Conservation (phyloP, 2,888 invertebrate genomes). For the Podabrus alpinus region DNA sequence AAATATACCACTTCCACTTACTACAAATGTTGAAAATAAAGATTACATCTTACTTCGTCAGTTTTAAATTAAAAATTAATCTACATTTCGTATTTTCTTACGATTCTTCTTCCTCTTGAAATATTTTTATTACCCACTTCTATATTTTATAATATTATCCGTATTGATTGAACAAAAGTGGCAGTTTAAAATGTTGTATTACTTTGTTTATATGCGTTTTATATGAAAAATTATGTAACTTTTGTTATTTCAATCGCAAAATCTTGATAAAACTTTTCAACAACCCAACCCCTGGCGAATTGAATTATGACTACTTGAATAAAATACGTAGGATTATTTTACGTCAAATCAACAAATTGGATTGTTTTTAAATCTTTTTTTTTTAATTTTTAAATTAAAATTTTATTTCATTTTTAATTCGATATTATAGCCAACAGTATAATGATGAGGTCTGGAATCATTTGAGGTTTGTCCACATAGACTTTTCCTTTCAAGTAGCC, state of each 20-base stretch:
- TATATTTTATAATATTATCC: background rate
- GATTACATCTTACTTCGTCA: background rate
- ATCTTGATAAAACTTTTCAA: background rate
- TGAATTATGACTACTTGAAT: background rate
- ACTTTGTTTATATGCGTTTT: background rate
- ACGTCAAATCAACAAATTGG: too few relatives aligned
- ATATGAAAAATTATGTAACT: too few relatives aligned
- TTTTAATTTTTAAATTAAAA: too few relatives aligned
- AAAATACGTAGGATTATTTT: too few relatives aligned
- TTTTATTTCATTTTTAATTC: too few relatives aligned
- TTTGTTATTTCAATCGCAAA: background rate
- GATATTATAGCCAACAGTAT: too few relatives aligned
- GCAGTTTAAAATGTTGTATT: background rate
- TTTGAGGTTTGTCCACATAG: too few relatives aligned
- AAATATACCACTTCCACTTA: background rate
- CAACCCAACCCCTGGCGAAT: background rate
- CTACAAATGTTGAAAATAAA: background rate
- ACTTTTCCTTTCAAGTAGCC: too few relatives aligned
- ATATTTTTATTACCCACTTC: background rate
- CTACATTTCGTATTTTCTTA: background rate
- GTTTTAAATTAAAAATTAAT: background rate
- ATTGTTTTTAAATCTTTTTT: too few relatives aligned
- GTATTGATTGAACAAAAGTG: background rate
- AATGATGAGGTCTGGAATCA: too few relatives aligned
- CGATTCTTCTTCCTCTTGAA: background rate